These are phyloP conservation scores for Tauraco erythrolophus DNA, from an alignment of 2,113 vertebrate genomes.

Conservation along the genomic window DNA sequence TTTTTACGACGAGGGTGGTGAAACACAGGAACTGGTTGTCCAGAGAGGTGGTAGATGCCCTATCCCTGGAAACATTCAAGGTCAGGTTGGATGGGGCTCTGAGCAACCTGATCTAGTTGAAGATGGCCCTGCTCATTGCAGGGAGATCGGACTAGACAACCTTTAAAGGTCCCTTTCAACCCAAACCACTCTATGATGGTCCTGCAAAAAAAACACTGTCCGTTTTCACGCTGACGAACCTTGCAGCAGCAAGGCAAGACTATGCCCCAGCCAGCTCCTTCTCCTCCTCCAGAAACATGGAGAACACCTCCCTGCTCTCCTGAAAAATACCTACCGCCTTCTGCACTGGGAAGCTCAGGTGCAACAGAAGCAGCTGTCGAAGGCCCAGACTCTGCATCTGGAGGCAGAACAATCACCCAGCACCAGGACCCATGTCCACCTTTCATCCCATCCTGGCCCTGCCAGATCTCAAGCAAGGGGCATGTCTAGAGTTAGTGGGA, in stretches of 20 bases:
- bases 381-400: background rate
- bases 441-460: background rate
- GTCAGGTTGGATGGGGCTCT: background rate
- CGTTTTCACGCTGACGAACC: background rate
- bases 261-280: background rate
- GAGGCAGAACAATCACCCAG: background rate
- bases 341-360: background rate
- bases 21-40: background rate
- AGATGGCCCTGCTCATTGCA: background rate
- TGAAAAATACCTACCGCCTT: background rate
- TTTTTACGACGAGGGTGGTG: background rate
- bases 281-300: background rate
- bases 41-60: background rate
- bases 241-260: background rate
- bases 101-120: background rate
- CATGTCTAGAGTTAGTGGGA: background rate
- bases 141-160: background rate
- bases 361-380: background rate
- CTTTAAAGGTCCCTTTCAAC: background rate
- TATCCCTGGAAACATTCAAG: background rate
- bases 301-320: background rate
- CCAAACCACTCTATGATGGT: background rate
- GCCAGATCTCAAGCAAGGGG: background rate
- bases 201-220: background rate
- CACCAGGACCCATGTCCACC: accelerated